phyloP scores from a whole-genome alignment of 53 echinoderm and acorn worm species.

The Apostichopus leukothele region DNA sequence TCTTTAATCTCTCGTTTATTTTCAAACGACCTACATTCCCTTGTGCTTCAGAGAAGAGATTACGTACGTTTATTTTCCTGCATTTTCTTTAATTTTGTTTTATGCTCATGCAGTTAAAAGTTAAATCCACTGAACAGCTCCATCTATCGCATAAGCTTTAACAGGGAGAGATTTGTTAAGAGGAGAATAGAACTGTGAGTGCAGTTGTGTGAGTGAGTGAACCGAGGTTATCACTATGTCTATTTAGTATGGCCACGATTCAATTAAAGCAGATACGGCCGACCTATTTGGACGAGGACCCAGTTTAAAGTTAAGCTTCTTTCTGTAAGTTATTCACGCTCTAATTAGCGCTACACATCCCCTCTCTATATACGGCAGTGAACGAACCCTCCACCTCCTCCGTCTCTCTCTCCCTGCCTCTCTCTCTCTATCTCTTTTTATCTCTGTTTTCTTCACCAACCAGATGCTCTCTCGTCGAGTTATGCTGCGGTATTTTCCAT shows the following conservation, averaged over 20 bases:
- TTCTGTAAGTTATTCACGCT: slow-evolving; percentile 41
- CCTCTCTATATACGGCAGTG: neutral
- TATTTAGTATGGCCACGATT: slow-evolving; percentile 37
- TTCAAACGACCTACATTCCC: neutral
- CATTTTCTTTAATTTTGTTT: neutral
- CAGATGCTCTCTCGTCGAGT: slow-evolving; percentile 36
- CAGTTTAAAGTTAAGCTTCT: slow-evolving; percentile 36
- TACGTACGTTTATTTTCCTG: too few relatives aligned
- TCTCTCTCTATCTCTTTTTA: neutral
- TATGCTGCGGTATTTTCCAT: slow-evolving; percentile 28
- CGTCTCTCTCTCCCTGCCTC: neutral
- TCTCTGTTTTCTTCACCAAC: neutral
- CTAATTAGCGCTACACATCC: slow-evolving; percentile 45
- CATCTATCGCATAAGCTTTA: slow-evolving; percentile 1
- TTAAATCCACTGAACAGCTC: slow-evolving; percentile 8
- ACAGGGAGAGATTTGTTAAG: slow-evolving; percentile 1
- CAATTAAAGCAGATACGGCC: slow-evolving; percentile 38
- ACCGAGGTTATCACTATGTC: slow-evolving; percentile 23
- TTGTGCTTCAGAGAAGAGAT: too few relatives aligned
- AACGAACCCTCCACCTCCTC: slow-evolving; percentile 1
- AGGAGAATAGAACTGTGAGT: neutral
- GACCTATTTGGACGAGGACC: slow-evolving; percentile 43
- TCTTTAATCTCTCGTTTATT: neutral
- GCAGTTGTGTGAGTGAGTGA: neutral
- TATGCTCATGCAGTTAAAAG: slow-evolving; percentile 15